phyloP scores from a whole-genome alignment of 2,888 invertebrate species.

The Pharmacophagus antenor region DNA sequence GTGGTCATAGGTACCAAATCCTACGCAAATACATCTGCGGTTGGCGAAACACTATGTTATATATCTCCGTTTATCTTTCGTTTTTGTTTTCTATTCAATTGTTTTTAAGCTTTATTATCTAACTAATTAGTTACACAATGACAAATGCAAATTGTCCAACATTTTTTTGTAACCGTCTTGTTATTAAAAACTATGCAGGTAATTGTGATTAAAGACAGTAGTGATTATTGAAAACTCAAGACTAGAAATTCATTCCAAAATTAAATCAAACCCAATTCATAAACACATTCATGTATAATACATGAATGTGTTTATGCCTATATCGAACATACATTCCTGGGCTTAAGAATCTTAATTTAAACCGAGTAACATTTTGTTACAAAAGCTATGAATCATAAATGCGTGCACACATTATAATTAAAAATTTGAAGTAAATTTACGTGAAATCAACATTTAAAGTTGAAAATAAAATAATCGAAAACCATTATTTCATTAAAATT shows the following conservation, averaged over 20 bases:
- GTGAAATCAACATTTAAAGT: no score
- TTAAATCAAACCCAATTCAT: slow-evolving; percentile 26
- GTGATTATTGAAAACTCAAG: no score
- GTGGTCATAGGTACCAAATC: slow-evolving; percentile 9
- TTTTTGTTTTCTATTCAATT: background rate
- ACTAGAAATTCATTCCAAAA: slow-evolving; percentile 7
- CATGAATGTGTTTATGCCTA: no score
- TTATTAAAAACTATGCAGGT: no score
- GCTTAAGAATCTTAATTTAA: slow-evolving; percentile 25
- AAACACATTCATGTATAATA: slow-evolving; percentile 19
- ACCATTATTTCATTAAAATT: background rate
- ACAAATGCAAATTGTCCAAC: background rate
- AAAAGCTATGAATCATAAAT: slow-evolving; percentile 13
- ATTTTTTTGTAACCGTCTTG: no score
- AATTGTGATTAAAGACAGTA: no score
- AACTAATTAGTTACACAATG: no score
- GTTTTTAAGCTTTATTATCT: background rate
- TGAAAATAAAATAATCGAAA: slow-evolving; percentile 4
- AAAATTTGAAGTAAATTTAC: background rate
- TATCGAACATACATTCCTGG: slow-evolving; percentile 18
- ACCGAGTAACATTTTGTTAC: slow-evolving; percentile 2
- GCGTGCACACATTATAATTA: background rate
- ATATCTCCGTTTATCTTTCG: background rate
- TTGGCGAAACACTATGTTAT: background rate
- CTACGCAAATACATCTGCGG: background rate